phyloP scores from a whole-genome alignment of 2,888 invertebrate genomes.

The Iselma pallidipennis region DNA sequence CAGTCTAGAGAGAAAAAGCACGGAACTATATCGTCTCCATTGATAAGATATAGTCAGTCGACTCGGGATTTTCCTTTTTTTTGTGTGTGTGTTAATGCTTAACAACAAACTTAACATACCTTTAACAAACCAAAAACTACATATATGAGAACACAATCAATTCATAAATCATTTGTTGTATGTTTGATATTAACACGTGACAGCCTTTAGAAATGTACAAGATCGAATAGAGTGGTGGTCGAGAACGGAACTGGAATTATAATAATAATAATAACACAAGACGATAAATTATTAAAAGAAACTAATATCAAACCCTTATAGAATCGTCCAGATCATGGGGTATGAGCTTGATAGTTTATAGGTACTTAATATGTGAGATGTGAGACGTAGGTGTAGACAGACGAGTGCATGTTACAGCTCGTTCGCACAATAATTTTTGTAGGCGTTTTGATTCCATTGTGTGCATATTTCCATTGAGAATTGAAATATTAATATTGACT shows the following conservation, averaged over 20 bases:
- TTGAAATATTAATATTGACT: slow-evolving; percentile 40
- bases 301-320: neutral
- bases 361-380: too few species aligned
- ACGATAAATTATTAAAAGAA: neutral
- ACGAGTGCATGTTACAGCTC: slow-evolving; percentile 37
- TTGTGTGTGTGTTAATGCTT: too few species aligned
- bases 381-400: slow-evolving; percentile 36
- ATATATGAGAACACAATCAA: slow-evolving; percentile 25
- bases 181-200: slow-evolving; percentile 28
- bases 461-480: slow-evolving; percentile 44
- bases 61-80: too few species aligned
- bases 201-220: slow-evolving; percentile 15
- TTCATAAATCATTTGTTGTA: slow-evolving; percentile 29
- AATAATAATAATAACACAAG: neutral
- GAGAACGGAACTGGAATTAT: neutral
- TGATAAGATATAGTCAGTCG: too few species aligned
- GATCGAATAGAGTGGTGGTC: neutral
- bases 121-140: neutral
- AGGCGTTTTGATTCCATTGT: slow-evolving; percentile 45
- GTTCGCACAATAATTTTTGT: slow-evolving; percentile 45
- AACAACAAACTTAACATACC: too few species aligned
- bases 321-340: neutral
- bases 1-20: slow-evolving; percentile 15
- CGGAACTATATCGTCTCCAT: slow-evolving; percentile 3
- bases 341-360: slow-evolving; percentile 16